Percentiles rank a stretch among this genome's conserved stretches.
phyloP scores from a whole-genome alignment of 2,888 invertebrate genomes.

The Mythimna vitellina region DNA sequence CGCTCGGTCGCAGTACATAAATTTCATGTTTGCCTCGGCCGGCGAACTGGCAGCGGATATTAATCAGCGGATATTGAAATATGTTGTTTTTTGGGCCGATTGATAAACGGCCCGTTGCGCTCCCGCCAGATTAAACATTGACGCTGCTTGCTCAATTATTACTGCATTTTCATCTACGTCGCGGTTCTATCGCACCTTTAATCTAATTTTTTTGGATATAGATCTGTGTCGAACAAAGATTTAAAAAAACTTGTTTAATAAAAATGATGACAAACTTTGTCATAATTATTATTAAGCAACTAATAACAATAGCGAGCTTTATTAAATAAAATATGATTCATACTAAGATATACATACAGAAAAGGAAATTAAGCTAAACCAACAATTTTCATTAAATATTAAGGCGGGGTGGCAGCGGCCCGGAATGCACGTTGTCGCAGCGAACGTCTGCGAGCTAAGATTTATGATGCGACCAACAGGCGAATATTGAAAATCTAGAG shows the following conservation, averaged over 20 bases:
- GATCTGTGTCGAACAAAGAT: background rate
- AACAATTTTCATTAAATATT: slow-evolving; percentile 87
- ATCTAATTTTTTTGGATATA: slow-evolving; percentile 31
- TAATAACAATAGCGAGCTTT: slow-evolving; percentile 3
- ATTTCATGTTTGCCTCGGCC: slow-evolving; percentile 89
- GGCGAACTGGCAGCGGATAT: slow-evolving; percentile 89
- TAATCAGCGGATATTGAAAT: slow-evolving; percentile 91
- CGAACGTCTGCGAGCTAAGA: slow-evolving; percentile 80
- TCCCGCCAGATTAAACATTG: slow-evolving; percentile 87
- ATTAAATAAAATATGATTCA: slow-evolving; percentile 44
- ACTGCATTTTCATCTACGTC: slow-evolving; percentile 70
- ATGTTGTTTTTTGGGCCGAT: slow-evolving; percentile 90
- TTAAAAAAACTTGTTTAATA: background rate
- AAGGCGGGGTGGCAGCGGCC: slow-evolving; percentile 73
- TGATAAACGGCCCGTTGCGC: slow-evolving; percentile 87
- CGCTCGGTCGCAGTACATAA: slow-evolving; percentile 89
- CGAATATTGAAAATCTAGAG: slow-evolving; percentile 87
- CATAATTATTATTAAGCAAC: slow-evolving; percentile 1
- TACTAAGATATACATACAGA: slow-evolving; percentile 39
- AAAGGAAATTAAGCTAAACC: slow-evolving; percentile 81
- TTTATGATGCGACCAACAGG: slow-evolving; percentile 88
- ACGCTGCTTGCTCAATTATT: slow-evolving; percentile 85
- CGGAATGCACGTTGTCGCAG: slow-evolving; percentile 85
- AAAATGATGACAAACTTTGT: no score
- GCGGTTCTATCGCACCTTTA: slow-evolving; percentile 42